Conservation (phyloP, 2,888 invertebrate genomes). For the Gastracanthus pulcherrimus region DNA sequence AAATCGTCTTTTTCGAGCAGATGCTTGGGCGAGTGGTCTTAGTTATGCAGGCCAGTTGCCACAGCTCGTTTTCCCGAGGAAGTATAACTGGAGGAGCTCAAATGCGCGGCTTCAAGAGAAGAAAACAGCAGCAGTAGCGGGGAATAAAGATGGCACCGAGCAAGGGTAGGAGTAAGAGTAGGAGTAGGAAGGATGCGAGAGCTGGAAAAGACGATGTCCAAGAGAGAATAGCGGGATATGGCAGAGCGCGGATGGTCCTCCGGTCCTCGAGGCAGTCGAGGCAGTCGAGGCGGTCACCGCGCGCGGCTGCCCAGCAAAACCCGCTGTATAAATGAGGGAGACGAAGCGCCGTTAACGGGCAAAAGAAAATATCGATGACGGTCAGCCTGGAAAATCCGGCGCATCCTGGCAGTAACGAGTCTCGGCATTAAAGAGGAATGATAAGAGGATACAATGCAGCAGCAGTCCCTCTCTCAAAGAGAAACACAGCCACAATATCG, state of each 20-base stretch:
- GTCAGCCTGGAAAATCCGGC: conserved; percentile 66
- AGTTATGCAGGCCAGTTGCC: neutral
- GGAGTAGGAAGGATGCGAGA: neutral
- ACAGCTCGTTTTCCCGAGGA: neutral
- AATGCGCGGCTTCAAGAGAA: neutral
- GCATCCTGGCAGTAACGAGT: conserved; percentile 76
- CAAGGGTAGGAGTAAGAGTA: conserved; percentile 10
- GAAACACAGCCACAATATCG: neutral
- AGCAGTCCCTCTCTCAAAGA: neutral
- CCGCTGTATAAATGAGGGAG: conserved; percentile 33
- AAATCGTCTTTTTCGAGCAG: conserved; percentile 61
- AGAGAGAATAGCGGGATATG: conserved; percentile 2
- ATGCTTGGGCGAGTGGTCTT: neutral
- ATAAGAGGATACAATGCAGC: conserved; percentile 40
- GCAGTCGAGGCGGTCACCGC: neutral
- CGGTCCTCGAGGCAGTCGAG: neutral
- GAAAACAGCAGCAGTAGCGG: neutral
- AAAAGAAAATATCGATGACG: conserved; percentile 69
- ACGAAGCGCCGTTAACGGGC: conserved; percentile 47
- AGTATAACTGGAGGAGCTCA: conserved; percentile 23
- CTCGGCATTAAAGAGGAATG: conserved; percentile 59
- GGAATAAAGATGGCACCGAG: conserved; percentile 3
- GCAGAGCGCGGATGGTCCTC: too few relatives aligned
- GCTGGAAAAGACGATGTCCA: conserved; percentile 9
- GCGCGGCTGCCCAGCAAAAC: neutral